phyloP scores from a whole-genome alignment of 2,797 vertebrate genomes.

The Myotis myotis region DNA sequence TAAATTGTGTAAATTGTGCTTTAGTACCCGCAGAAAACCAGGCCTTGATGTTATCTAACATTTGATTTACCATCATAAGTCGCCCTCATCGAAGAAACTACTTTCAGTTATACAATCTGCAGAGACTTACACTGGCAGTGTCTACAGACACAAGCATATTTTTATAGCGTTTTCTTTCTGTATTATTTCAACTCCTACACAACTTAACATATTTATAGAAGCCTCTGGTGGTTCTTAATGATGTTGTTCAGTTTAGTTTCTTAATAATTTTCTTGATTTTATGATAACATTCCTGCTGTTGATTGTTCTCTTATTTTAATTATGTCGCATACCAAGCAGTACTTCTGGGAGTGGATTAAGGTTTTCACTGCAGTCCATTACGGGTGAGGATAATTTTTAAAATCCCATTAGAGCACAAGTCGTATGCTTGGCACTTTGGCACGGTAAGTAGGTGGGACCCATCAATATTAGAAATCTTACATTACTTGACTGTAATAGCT shows the following conservation, averaged over 20 bases:
- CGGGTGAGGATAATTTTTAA: slow-evolving; percentile 8
- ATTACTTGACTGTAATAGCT: background rate
- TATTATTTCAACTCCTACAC: slow-evolving; percentile 60
- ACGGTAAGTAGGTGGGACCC: background rate
- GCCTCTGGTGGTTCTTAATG: slow-evolving; percentile 68
- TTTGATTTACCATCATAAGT: background rate
- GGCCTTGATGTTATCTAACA: background rate
- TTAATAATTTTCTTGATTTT: slow-evolving; percentile 73
- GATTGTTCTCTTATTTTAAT: slow-evolving; percentile 69
- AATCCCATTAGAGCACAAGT: background rate
- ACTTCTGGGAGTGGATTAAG: background rate
- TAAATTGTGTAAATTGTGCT: slow-evolving; percentile 33
- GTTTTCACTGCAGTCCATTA: slow-evolving; percentile 14
- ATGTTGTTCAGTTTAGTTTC: slow-evolving; percentile 67
- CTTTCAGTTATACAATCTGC: slow-evolving; percentile 19
- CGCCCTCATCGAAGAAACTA: background rate
- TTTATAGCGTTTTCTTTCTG: slow-evolving; percentile 35
- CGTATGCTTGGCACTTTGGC: background rate
- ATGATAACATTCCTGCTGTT: slow-evolving; percentile 62
- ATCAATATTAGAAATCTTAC: background rate
- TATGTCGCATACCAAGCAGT: background rate
- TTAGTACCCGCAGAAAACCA: slow-evolving; percentile 13
- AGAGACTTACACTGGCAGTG: background rate
- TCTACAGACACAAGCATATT: slow-evolving; percentile 48
- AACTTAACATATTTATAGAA: slow-evolving; percentile 65